Percentiles rank a stretch among this genome's conserved stretches.
Evolutionary conservation across 2,888 invertebrate species (phyloP).

Genomic region (Gandaritis pyraliata): DNA sequence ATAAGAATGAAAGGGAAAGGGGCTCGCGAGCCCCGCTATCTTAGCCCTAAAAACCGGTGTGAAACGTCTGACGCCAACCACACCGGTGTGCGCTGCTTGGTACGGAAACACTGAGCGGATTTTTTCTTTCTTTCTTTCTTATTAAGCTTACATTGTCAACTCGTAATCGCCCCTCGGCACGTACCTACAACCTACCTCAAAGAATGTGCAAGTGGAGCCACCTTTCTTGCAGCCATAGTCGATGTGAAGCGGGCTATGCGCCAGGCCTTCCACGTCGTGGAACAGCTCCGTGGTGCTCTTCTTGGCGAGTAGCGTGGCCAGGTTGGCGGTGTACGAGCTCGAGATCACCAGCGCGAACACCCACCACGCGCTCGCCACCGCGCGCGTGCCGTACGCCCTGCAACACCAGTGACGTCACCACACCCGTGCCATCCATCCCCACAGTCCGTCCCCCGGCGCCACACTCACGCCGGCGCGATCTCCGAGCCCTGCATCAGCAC

Average conservation of each 20-base stretch:
- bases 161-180: too few relatives aligned
- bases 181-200: constrained; percentile 85
- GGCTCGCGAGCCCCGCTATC: too few relatives aligned
- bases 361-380: constrained; percentile 95
- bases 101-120: too few relatives aligned
- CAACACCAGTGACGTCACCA: neutral
- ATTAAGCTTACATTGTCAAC: too few relatives aligned
- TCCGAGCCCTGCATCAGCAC: constrained; percentile 95
- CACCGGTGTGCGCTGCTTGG: too few relatives aligned
- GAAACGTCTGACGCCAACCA: too few relatives aligned
- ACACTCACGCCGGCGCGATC: constrained; percentile 93
- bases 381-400: constrained; percentile 94
- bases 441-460: neutral
- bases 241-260: constrained; percentile 90
- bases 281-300: constrained; percentile 88
- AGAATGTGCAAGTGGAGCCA: constrained; percentile 96
- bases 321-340: constrained; percentile 95
- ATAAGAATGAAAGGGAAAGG: too few relatives aligned
- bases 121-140: too few relatives aligned
- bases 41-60: too few relatives aligned
- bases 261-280: constrained; percentile 91
- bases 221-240: constrained; percentile 92
- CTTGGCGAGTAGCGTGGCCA: constrained; percentile 94
- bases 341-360: constrained; percentile 94
- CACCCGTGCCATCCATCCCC: neutral